A percentile compares a stretch with the other conserved stretches of the same genome.
These are phyloP conservation scores for Drepanosiphum platanoidis DNA, from an alignment of 2,888 invertebrate species.

Conservation along the genomic window DNA sequence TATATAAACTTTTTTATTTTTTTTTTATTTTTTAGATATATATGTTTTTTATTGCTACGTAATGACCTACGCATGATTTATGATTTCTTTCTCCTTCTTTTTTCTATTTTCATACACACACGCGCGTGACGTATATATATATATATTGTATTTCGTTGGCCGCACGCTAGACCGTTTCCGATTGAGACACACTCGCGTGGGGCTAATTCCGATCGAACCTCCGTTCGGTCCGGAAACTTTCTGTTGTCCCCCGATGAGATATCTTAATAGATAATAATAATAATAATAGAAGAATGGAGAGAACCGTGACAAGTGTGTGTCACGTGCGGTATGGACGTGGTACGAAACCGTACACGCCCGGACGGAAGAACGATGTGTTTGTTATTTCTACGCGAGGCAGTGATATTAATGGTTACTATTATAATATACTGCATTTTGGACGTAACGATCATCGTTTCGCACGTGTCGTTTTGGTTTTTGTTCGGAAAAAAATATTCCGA, in stretches of 20 bases:
- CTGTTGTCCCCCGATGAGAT: background rate
- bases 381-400: background rate
- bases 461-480: no score
- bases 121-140: background rate
- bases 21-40: constrained; percentile 34
- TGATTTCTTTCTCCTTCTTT: constrained; percentile 39
- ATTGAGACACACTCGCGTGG: constrained; percentile 49
- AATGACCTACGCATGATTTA: constrained; percentile 61
- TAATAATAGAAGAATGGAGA: background rate
- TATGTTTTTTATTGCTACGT: constrained; percentile 61
- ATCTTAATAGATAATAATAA: constrained; percentile 38
- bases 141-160: background rate
- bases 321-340: background rate
- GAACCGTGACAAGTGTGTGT: background rate
- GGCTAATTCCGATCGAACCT: constrained; percentile 49
- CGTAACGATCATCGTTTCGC: background rate
- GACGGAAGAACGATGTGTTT: background rate
- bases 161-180: constrained; percentile 33
- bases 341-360: background rate
- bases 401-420: background rate
- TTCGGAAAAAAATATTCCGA: no score
- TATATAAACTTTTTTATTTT: constrained; percentile 55
- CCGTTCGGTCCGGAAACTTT: constrained; percentile 30
- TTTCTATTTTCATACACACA: background rate
- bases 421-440: background rate